Percentiles rank a stretch among this genome's conserved stretches.
phyloP scores from a whole-genome alignment of 2,113 vertebrate genomes.

The Lathamus discolor region DNA sequence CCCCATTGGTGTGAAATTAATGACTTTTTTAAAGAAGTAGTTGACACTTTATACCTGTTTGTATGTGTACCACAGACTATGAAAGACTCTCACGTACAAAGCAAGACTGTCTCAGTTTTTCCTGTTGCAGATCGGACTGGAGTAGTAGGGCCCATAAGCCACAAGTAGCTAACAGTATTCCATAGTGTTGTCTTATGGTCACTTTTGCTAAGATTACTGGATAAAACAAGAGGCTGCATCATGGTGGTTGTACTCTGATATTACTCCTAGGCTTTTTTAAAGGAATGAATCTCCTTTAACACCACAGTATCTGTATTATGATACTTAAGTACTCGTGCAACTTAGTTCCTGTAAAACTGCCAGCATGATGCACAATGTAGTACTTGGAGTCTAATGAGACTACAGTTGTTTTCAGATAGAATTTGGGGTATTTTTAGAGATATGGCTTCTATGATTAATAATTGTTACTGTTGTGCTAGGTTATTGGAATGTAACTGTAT shows the following conservation, averaged over 20 bases:
- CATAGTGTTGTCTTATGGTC: neutral
- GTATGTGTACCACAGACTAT: fast-evolving
- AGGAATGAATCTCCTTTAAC: neutral
- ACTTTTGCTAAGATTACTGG: neutral
- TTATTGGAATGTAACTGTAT: conserved; percentile 91
- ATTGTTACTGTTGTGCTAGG: conserved; percentile 66
- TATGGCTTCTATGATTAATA: neutral
- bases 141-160: neutral
- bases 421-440: neutral
- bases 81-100: fast-evolving
- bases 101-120: neutral
- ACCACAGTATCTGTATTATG: neutral
- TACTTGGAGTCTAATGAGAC: neutral
- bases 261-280: neutral
- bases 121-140: neutral
- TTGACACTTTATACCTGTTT: neutral
- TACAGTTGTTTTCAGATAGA: neutral
- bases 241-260: neutral
- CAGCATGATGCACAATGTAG: neutral
- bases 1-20: neutral
- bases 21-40: neutral
- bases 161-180: neutral
- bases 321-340: fast-evolving
- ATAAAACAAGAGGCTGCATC: neutral
- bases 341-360: neutral